Base-by-base conservation (phyloP, 2,797 vertebrate genomes). In the Takifugu ocellatus region DNA sequence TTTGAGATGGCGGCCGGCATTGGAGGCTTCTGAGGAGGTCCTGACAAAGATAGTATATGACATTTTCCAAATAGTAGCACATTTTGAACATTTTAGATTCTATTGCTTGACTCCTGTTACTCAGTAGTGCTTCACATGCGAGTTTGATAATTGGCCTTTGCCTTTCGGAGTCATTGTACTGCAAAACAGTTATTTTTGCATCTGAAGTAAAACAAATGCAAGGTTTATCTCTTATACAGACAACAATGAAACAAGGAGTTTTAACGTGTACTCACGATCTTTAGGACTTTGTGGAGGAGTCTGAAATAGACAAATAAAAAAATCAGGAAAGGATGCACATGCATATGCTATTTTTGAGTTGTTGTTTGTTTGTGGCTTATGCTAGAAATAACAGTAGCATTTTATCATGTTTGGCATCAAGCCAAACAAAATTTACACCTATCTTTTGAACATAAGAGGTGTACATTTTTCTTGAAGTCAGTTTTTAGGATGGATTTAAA, bases 11-110 rank as follows among this genome's bases (percentile, higher is more conserved):
- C 59, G 0, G 71, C 2, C 39, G 92, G 81, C 59, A 87, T 88
- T 0, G 92, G 92, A 0, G 94, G 93, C 68, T 96, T 95, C 74
- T 91, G 88, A 0, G 94, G 94, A 12, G 92, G 91, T 0, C 74
- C 89, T 0, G 91, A 54, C 10, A 58, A 27, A 84, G 33, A 76
- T 7, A 50, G 6, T 47, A 24, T 24, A 27, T 24, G 11, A 3
- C 6, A 6, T 15, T 39, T 25, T 36, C 6, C 10, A 24, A 25
- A 25, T 8, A 21, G 44, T 46, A 46, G 25, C 2, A 11, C 9
- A 25, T 48, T 12, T 48, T 25, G 17, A 17, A 44, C 12, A 48
- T 49, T 25, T 25, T 6, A 25, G 5, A 4, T 27, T 16, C 14
- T 8, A 21, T 21, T 21, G 21, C 21, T 21, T 21, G 21, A 21